Conservation (phyloP, 2,113 vertebrate genomes). For the Grus americana region DNA sequence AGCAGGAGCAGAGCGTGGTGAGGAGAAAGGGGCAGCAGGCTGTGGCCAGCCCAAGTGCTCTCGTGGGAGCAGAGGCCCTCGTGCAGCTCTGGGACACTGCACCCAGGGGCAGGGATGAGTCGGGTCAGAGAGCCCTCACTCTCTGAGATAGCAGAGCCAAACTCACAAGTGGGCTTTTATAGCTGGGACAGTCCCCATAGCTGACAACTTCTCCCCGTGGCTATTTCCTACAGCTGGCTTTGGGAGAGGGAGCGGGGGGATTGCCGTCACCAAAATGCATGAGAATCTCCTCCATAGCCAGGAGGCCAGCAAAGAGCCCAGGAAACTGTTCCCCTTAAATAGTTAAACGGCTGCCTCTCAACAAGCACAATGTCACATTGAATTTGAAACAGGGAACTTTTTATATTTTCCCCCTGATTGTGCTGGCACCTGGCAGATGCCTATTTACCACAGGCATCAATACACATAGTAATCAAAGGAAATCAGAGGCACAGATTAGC, state of each 20-base stretch:
- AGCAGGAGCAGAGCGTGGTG: accelerated
- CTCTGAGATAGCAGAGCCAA: neutral
- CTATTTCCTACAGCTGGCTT: slow-evolving; percentile 21
- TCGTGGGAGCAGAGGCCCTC: neutral
- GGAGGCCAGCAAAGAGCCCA: slow-evolving; percentile 72
- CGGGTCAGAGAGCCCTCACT: neutral
- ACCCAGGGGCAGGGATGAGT: accelerated
- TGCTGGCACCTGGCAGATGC: slow-evolving; percentile 88
- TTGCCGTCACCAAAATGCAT: neutral
- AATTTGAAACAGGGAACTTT: slow-evolving; percentile 87
- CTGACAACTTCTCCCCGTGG: neutral
- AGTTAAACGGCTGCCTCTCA: slow-evolving; percentile 80
- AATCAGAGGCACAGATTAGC: slow-evolving; percentile 86
- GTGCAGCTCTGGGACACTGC: neutral
- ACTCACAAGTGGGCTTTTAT: accelerated
- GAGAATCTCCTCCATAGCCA: slow-evolving; percentile 70
- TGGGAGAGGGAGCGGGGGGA: neutral
- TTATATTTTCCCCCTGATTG: slow-evolving; percentile 83
- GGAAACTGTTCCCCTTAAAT: slow-evolving; percentile 78
- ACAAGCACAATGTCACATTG: slow-evolving; percentile 86
- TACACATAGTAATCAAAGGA: slow-evolving; percentile 87
- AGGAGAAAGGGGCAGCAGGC: neutral
- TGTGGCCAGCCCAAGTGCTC: neutral
- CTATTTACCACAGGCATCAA: slow-evolving; percentile 87
- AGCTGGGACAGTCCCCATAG: neutral